These are phyloP conservation scores for Cynodonichthys magdalenae DNA, from an alignment of 2,797 vertebrate species.

Conservation along the genomic window DNA sequence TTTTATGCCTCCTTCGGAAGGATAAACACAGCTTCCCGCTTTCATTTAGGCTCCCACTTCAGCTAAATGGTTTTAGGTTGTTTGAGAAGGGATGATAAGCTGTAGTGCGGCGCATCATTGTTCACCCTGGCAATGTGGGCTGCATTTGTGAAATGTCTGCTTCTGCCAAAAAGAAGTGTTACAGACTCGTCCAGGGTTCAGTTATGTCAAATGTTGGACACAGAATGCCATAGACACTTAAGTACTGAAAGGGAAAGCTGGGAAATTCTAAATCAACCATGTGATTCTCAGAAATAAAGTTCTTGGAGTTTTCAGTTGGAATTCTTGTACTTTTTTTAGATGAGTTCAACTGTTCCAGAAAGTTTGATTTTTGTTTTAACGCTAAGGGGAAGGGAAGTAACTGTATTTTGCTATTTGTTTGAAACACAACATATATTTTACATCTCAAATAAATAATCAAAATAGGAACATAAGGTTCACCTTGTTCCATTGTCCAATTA, in stretches of 20 bases:
- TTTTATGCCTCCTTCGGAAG: constrained; percentile 18
- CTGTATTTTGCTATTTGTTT: constrained; percentile 16
- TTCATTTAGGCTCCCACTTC: constrained; percentile 43
- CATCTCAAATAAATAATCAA: constrained; percentile 26
- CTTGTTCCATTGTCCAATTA: constrained; percentile 25
- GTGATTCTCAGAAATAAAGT: constrained; percentile 2
- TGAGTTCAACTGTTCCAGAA: constrained; percentile 7
- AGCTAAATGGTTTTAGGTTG: constrained; percentile 43
- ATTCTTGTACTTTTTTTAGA: not conserved
- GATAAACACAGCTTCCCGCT: constrained; percentile 38
- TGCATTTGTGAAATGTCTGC: constrained; percentile 57
- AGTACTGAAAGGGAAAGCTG: constrained; percentile 13
- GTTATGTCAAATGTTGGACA: constrained; percentile 42
- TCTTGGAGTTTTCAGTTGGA: constrained; percentile 10
- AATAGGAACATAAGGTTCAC: constrained; percentile 15
- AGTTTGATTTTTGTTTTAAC: not conserved
- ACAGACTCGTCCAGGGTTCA: constrained; percentile 29
- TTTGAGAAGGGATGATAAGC: constrained; percentile 49
- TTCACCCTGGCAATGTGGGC: constrained; percentile 54
- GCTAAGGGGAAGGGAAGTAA: not conserved
- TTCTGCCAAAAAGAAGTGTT: constrained; percentile 45
- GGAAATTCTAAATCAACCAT: constrained; percentile 28
- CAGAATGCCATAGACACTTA: constrained; percentile 23
- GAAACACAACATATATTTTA: constrained; percentile 14
- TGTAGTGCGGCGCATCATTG: constrained; percentile 34